Evolutionary conservation across 2,888 invertebrate species (phyloP).

Genomic region (Pandemis corylana): DNA sequence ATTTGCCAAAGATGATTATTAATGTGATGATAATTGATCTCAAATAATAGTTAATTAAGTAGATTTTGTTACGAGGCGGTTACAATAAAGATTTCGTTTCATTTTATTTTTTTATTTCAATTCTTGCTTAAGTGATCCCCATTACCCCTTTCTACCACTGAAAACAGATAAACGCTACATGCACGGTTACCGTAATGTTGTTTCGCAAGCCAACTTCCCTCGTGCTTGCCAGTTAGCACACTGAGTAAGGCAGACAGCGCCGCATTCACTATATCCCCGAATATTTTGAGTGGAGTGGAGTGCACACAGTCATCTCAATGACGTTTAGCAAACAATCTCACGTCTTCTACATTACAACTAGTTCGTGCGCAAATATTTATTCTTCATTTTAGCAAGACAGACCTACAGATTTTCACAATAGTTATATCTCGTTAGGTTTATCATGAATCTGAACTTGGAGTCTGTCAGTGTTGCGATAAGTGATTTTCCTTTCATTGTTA

Average conservation of each 20-base stretch:
- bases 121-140: too few relatives aligned
- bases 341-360: background rate
- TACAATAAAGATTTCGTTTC: too few relatives aligned
- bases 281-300: background rate
- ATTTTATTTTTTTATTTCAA: too few relatives aligned
- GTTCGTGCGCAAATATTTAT: background rate
- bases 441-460: background rate
- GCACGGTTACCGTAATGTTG: background rate
- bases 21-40: too few relatives aligned
- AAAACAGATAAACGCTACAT: background rate
- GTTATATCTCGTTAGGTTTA: background rate
- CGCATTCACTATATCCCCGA: too few relatives aligned
- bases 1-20: too few relatives aligned
- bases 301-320: background rate
- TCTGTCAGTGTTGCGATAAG: background rate
- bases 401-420: background rate
- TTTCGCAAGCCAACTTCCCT: background rate
- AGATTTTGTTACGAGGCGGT: too few relatives aligned
- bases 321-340: background rate
- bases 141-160: too few relatives aligned
- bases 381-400: background rate
- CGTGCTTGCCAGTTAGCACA: background rate
- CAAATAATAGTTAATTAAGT: too few relatives aligned
- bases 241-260: background rate
- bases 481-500: constrained; percentile 3